phyloP scores from a whole-genome alignment of 2,113 vertebrate species.

The Sciurus niger region DNA sequence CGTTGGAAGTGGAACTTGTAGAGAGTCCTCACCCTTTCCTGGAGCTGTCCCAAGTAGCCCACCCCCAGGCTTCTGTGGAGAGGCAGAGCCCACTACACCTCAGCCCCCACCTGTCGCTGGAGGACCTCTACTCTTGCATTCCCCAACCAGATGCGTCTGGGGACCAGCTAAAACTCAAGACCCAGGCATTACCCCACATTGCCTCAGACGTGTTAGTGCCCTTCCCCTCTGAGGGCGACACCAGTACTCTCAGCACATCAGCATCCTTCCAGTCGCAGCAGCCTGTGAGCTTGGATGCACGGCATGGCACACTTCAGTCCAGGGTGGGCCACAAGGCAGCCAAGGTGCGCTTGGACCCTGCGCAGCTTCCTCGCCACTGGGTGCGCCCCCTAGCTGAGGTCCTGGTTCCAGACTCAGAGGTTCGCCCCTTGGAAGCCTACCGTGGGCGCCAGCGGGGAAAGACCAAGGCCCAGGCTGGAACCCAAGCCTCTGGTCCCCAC shows the following conservation, averaged over 20 bases:
- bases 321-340: background rate
- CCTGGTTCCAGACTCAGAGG: conserved; percentile 32
- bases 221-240: accelerated
- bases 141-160: background rate
- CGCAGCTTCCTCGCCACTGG: conserved; percentile 70
- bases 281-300: accelerated
- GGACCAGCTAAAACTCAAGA: accelerated
- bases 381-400: conserved; percentile 85
- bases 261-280: accelerated
- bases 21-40: background rate
- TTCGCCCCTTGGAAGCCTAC: background rate
- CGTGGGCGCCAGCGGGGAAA: background rate
- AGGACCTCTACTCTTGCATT: background rate
- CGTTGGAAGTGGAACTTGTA: accelerated
- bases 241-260: accelerated
- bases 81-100: background rate
- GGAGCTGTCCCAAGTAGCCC: conserved; percentile 8
- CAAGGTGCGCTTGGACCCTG: conserved; percentile 54
- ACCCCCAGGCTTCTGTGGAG: background rate
- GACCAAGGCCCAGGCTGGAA: accelerated
- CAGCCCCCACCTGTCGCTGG: background rate
- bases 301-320: accelerated
- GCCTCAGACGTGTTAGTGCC: accelerated
- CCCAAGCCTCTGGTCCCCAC: accelerated
- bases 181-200: accelerated